Evolutionary conservation across 2,797 vertebrate genomes (phyloP).

Genomic region (Anabacerthia variegaticeps): DNA sequence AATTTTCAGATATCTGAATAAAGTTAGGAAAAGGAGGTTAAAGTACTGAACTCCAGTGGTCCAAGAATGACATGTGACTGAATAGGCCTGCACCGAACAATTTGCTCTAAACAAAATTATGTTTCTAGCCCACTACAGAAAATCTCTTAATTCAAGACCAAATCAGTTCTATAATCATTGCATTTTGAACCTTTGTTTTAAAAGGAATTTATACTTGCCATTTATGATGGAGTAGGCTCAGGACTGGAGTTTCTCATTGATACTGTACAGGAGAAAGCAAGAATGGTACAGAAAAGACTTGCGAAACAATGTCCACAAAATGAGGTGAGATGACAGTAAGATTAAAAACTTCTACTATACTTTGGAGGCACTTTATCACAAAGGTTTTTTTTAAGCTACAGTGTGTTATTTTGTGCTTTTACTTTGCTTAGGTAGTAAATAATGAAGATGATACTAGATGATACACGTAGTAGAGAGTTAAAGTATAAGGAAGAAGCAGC

Average conservation of each 20-base stretch:
- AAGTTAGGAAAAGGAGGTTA: neutral
- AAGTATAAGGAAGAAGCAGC: neutral
- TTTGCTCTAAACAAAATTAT: neutral
- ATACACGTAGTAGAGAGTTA: neutral
- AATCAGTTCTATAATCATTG: neutral
- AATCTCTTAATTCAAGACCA: neutral
- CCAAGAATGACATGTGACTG: neutral
- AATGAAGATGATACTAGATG: fast-evolving
- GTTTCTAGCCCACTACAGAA: neutral
- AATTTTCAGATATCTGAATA: neutral
- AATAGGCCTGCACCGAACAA: neutral
- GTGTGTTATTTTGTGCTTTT: neutral
- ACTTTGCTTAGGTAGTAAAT: neutral
- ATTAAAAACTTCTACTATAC: neutral
- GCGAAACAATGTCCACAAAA: slow-evolving; percentile 72
- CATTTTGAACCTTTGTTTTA: slow-evolving; percentile 19
- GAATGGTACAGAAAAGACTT: slow-evolving; percentile 78
- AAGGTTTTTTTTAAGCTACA: neutral
- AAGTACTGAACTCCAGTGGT: neutral
- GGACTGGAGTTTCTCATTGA: slow-evolving; percentile 82
- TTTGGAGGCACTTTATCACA: neutral
- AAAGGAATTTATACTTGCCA: slow-evolving; percentile 50
- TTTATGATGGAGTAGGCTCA: slow-evolving; percentile 79
- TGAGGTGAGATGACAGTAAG: slow-evolving; percentile 67
- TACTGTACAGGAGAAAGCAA: slow-evolving; percentile 73